phyloP scores from a whole-genome alignment of 2,113 vertebrate genomes.

The Hemiscyllium ocellatum region DNA sequence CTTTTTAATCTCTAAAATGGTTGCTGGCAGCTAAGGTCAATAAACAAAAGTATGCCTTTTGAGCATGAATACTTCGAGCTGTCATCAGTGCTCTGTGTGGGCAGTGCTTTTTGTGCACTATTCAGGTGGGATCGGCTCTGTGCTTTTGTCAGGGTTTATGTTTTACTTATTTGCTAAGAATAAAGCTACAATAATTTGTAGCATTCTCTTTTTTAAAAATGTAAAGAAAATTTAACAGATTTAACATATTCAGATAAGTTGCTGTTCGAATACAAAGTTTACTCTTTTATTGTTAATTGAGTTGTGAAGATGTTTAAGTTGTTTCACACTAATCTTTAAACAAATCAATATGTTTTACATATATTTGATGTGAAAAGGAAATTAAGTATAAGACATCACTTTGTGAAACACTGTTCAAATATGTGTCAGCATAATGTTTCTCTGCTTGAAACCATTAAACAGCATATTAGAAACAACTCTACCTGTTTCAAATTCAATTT shows the following conservation, averaged over 20 bases:
- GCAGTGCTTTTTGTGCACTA: background rate
- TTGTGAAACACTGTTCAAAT: background rate
- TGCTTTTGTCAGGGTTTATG: background rate
- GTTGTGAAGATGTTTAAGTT: background rate
- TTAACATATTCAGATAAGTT: background rate
- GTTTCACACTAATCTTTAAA: background rate
- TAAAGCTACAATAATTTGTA: background rate
- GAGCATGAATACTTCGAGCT: background rate
- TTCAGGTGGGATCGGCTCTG: background rate
- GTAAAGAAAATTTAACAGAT: background rate
- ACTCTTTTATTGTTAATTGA: background rate
- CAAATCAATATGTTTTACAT: background rate
- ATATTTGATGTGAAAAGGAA: background rate
- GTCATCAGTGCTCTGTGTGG: background rate
- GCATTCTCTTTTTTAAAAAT: background rate
- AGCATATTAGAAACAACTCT: background rate
- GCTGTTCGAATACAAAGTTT: background rate
- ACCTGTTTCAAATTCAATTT: background rate
- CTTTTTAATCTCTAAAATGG: background rate
- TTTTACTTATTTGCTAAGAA: background rate
- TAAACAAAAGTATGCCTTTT: background rate
- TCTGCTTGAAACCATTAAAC: background rate
- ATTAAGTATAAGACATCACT: background rate
- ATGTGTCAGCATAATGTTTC: background rate
- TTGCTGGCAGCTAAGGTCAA: background rate